These are phyloP conservation scores for Cephus cinctus DNA, from an alignment of 1,140 invertebrate species.

Conservation along the genomic window DNA sequence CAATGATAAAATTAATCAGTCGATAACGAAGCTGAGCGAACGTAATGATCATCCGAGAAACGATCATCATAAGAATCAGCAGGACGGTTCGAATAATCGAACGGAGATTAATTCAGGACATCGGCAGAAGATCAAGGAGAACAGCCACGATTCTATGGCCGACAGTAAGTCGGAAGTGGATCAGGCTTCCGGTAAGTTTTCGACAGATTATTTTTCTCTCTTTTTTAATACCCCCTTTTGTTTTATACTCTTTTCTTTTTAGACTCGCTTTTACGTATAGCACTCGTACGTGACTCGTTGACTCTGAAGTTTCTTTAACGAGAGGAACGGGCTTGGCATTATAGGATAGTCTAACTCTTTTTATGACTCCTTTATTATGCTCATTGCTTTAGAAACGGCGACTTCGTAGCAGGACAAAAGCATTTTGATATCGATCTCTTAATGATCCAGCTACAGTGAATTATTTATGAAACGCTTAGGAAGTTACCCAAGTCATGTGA, in stretches of 20 bases:
- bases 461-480: no score
- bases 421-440: no score
- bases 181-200: constrained; percentile 44
- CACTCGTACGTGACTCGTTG: constrained; percentile 21
- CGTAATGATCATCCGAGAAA: constrained; percentile 25
- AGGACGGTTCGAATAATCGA: no score
- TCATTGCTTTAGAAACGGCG: no score
- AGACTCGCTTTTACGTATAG: constrained; percentile 10
- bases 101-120: constrained; percentile 33
- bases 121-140: constrained; percentile 42
- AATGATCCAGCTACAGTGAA: no score
- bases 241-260: constrained; percentile 1
- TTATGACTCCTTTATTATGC: no score
- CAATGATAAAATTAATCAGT: constrained; percentile 30
- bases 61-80: constrained; percentile 29
- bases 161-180: constrained; percentile 44
- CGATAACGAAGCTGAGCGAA: constrained; percentile 25
- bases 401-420: no score
- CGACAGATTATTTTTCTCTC: constrained; percentile 3
- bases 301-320: constrained; percentile 28
- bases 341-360: no score
- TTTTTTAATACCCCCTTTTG: constrained; percentile 2
- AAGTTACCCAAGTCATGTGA: no score
- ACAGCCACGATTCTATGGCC: constrained; percentile 31
- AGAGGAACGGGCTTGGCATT: no score